Percentiles rank a stretch among this genome's conserved stretches.
phyloP scores from a whole-genome alignment of 1,140 invertebrate species.

The Drosophila bocqueti region DNA sequence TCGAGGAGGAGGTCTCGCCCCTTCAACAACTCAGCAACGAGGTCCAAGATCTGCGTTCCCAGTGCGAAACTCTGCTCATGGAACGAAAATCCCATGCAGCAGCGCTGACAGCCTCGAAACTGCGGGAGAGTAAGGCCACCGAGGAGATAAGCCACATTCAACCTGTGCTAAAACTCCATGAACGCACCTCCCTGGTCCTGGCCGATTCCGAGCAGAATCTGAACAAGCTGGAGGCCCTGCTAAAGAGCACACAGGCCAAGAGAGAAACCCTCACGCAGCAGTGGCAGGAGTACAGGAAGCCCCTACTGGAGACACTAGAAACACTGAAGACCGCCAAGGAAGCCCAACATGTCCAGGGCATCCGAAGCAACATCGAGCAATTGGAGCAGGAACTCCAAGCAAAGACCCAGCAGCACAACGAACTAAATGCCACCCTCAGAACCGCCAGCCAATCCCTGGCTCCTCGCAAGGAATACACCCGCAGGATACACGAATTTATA shows the following conservation, averaged over 20 bases:
- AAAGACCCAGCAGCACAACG: constrained; percentile 80
- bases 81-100: constrained; percentile 54
- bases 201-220: constrained; percentile 74
- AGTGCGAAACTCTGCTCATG: constrained; percentile 58
- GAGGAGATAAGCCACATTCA: constrained; percentile 49
- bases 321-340: constrained; percentile 60
- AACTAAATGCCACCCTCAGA: constrained; percentile 87
- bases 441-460: constrained; percentile 79
- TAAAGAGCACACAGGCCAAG: constrained; percentile 60
- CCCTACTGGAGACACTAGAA: constrained; percentile 61
- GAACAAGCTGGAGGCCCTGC: constrained; percentile 67
- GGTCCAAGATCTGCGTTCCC: constrained; percentile 65
- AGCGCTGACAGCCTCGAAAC: constrained; percentile 29
- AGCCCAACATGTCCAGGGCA: constrained; percentile 64
- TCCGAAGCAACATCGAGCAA: constrained; percentile 58
- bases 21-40: constrained; percentile 56
- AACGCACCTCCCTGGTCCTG: constrained; percentile 73
- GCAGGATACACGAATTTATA: constrained; percentile 96
- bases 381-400: constrained; percentile 60
- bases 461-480: constrained; percentile 93
- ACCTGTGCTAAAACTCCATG: constrained; percentile 68
- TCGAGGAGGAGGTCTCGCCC: constrained; percentile 15
- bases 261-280: constrained; percentile 74
- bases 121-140: constrained; percentile 31
- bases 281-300: constrained; percentile 78